Evolutionary conservation across 2,888 invertebrate species (phyloP).

Genomic region (Rhopalosiphum nymphaeae): DNA sequence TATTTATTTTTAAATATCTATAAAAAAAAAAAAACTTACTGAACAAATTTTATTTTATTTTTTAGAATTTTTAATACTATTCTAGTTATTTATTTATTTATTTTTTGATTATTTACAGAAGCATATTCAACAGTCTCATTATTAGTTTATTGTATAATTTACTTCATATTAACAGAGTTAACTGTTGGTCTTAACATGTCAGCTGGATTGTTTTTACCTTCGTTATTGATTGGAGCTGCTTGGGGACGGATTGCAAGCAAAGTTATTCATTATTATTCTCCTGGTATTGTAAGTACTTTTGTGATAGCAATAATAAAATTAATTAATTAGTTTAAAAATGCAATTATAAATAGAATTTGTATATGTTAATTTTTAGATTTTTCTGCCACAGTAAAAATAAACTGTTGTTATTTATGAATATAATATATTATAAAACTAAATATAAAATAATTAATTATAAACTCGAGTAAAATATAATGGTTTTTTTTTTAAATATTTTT

Average conservation of each 20-base stretch:
- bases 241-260: constrained; percentile 76
- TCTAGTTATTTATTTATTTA: background rate
- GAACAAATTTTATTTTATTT: background rate
- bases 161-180: constrained; percentile 75
- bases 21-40: too few relatives aligned
- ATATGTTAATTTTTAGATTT: background rate
- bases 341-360: background rate
- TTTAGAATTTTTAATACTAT: background rate
- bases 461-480: background rate
- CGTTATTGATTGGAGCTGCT: constrained; percentile 76
- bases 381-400: background rate
- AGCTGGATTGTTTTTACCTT: constrained; percentile 77
- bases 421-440: background rate
- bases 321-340: background rate
- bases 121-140: constrained; percentile 70
- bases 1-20: background rate
- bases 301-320: background rate
- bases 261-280: constrained; percentile 69
- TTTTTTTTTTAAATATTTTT: constrained; percentile 1
- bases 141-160: constrained; percentile 73
- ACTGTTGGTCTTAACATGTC: constrained; percentile 76
- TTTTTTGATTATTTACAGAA: constrained; percentile 69
- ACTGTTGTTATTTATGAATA: background rate
- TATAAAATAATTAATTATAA: background rate
- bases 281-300: constrained; percentile 67